A percentile compares a stretch with the other conserved stretches of the same genome.
These are phyloP conservation scores for Eristalis arbustorum DNA, from an alignment of 2,888 invertebrate genomes.

Conservation along the genomic window DNA sequence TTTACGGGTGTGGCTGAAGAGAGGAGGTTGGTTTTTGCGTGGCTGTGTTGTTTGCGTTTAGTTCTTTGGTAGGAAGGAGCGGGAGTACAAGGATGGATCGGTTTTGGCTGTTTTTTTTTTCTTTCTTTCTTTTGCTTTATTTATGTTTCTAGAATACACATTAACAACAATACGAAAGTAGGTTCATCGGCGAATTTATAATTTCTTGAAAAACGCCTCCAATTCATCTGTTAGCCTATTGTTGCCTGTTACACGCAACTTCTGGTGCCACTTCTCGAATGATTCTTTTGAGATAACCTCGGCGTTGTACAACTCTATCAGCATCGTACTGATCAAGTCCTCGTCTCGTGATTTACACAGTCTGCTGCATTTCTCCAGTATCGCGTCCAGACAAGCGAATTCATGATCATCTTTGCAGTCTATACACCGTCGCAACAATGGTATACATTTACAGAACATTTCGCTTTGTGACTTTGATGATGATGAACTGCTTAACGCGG, in stretches of 20 bases:
- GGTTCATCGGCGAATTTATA: slow-evolving; percentile 15
- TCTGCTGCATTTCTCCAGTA: slow-evolving; percentile 74
- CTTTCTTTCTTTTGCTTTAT: neutral
- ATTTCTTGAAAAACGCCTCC: slow-evolving; percentile 31
- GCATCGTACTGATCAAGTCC: slow-evolving; percentile 74
- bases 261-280: slow-evolving; percentile 76
- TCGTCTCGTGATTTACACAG: slow-evolving; percentile 73
- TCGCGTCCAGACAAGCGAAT: slow-evolving; percentile 76
- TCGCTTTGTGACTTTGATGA: slow-evolving; percentile 50
- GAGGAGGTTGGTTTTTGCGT: neutral
- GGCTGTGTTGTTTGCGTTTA: too few species aligned
- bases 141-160: neutral
- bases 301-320: slow-evolving; percentile 76
- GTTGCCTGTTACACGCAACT: neutral
- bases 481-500: neutral
- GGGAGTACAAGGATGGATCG: too few species aligned
- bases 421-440: slow-evolving; percentile 75
- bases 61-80: too few species aligned
- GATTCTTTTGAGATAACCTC: slow-evolving; percentile 78
- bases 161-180: neutral
- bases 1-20: neutral
- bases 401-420: slow-evolving; percentile 76
- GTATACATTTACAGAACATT: slow-evolving; percentile 75
- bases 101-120: neutral
- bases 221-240: slow-evolving; percentile 31